Evolutionary conservation across 2,888 invertebrate genomes (phyloP).

Genomic region (Entomobrya multifasciata): DNA sequence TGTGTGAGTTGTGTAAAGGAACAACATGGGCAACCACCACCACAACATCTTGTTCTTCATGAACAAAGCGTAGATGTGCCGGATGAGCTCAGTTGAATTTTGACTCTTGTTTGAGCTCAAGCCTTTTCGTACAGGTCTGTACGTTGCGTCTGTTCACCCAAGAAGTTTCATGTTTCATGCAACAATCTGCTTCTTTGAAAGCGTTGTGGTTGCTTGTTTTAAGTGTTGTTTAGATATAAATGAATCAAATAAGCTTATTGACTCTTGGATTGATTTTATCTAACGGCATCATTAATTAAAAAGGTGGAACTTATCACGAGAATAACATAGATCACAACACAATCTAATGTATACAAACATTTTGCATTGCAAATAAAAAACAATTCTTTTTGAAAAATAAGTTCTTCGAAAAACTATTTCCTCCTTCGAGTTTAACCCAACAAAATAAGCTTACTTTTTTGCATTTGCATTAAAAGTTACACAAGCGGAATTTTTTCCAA

Average conservation of each 20-base stretch:
- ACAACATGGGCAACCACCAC: conserved; percentile 34
- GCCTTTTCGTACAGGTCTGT: conserved; percentile 26
- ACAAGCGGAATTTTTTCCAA: background rate
- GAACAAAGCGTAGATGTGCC: conserved; percentile 63
- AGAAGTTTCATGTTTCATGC: conserved; percentile 15
- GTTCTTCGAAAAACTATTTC: background rate
- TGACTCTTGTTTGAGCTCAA: conserved; percentile 65
- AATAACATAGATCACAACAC: too few species aligned
- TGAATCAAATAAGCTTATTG: background rate
- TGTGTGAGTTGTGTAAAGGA: background rate
- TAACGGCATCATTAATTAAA: too few species aligned
- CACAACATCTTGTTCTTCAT: conserved; percentile 38
- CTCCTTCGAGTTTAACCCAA: background rate
- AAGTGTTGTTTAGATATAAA: background rate
- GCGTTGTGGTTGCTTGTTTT: background rate
- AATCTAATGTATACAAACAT: background rate
- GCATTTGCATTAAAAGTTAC: background rate
- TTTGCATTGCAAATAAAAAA: background rate
- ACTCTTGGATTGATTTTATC: background rate
- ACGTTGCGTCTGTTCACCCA: conserved; percentile 9
- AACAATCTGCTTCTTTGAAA: background rate
- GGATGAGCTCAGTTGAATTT: conserved; percentile 66
- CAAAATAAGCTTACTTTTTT: conserved; percentile 1
- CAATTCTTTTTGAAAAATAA: background rate
- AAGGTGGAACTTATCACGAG: background rate